These are phyloP conservation scores for Galbula dea DNA, from an alignment of 2,113 vertebrate genomes.

Conservation along the genomic window DNA sequence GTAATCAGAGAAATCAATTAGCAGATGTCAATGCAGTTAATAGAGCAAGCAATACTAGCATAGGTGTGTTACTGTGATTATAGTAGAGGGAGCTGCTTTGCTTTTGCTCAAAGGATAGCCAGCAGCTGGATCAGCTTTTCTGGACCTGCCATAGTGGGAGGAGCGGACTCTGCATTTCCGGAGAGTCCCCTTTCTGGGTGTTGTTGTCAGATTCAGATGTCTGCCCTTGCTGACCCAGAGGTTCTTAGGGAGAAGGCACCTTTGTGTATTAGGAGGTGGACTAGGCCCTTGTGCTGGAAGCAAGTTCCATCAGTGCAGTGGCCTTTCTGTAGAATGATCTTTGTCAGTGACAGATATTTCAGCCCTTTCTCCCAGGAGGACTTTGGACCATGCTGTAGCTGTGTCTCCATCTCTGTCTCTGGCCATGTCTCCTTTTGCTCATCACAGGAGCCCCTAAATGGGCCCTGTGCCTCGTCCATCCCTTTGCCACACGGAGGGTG, in stretches of 20 bases:
- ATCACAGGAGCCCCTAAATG: not conserved
- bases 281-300: not conserved
- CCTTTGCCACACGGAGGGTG: accelerated
- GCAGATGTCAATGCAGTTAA: constrained; percentile 52
- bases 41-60: constrained; percentile 11
- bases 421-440: not conserved
- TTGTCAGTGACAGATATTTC: not conserved
- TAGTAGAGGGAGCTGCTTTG: not conserved
- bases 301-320: not conserved
- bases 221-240: not conserved
- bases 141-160: not conserved
- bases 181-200: not conserved
- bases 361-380: not conserved
- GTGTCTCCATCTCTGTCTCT: not conserved
- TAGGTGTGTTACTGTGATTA: not conserved
- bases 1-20: constrained; percentile 50
- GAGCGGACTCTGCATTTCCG: not conserved
- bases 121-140: not conserved
- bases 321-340: not conserved
- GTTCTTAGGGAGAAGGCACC: not conserved
- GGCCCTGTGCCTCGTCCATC: not conserved
- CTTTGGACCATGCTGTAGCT: not conserved
- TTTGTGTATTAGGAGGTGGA: not conserved
- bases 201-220: not conserved
- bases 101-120: not conserved